Conservation (phyloP, 2,797 vertebrate species). For the Anguilla anguilla region DNA sequence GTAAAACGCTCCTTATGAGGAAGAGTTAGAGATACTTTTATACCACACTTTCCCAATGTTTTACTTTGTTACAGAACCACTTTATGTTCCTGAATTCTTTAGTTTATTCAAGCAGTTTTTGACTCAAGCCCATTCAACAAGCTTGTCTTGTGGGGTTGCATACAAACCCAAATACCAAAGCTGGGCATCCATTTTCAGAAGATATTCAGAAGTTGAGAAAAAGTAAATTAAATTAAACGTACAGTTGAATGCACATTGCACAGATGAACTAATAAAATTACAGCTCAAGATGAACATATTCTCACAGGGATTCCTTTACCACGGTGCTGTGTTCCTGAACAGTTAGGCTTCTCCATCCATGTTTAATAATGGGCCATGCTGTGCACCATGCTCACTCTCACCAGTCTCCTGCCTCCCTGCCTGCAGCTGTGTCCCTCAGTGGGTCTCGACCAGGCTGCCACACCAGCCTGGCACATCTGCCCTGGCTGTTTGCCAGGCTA, state of each 20-base stretch:
- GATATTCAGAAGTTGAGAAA: too few species aligned
- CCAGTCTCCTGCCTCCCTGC: neutral
- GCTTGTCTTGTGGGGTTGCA: neutral
- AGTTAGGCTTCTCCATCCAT: neutral
- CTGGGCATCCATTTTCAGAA: too few species aligned
- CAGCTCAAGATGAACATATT: too few species aligned
- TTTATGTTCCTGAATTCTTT: too few species aligned
- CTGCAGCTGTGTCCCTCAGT: slow-evolving; percentile 12
- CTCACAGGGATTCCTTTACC: neutral
- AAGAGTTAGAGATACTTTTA: too few species aligned
- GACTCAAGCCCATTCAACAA: neutral
- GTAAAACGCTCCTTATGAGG: neutral
- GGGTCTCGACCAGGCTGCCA: neutral
- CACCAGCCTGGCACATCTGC: neutral
- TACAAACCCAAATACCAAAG: too few species aligned
- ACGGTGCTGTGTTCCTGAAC: neutral
- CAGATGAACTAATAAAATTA: too few species aligned
- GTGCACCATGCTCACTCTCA: neutral
- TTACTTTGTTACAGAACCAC: too few species aligned
- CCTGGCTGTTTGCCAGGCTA: slow-evolving; percentile 3
- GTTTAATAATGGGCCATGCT: neutral
- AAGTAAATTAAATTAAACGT: too few species aligned
- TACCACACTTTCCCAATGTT: too few species aligned
- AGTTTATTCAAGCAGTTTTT: neutral
- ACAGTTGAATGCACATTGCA: too few species aligned